Conservation (phyloP, 1,140 invertebrate species). For the Dendroctonus valens region DNA sequence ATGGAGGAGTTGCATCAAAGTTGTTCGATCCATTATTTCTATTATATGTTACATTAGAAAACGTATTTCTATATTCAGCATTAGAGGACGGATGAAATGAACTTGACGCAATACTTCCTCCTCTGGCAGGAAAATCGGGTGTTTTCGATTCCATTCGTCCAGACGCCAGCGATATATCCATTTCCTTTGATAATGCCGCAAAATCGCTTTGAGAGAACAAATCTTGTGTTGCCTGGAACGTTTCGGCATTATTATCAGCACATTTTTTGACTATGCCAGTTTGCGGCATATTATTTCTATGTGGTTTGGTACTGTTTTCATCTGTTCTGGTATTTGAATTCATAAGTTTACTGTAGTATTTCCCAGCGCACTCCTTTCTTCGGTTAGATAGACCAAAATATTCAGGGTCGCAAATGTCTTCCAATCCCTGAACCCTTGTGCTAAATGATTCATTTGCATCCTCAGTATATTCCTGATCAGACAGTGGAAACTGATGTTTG, state of each 20-base stretch:
- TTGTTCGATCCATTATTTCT: too few relatives aligned
- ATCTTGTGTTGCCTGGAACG: neutral
- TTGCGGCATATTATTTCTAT: too few relatives aligned
- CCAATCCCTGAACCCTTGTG: neutral
- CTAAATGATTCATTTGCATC: slow-evolving; percentile 1
- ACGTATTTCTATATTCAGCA: too few relatives aligned
- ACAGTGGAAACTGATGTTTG: slow-evolving; percentile 13
- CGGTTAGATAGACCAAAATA: neutral
- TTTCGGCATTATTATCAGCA: too few relatives aligned
- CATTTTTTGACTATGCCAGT: too few relatives aligned
- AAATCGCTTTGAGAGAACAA: slow-evolving; percentile 3
- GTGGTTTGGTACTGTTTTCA: neutral
- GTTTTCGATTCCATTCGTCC: too few relatives aligned
- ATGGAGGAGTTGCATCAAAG: too few relatives aligned
- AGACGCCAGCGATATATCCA: too few relatives aligned
- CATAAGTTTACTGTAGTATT: slow-evolving; percentile 4
- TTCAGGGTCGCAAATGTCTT: slow-evolving; percentile 9
- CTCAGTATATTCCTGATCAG: slow-evolving; percentile 11
- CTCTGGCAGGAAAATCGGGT: too few relatives aligned
- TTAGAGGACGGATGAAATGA: too few relatives aligned
- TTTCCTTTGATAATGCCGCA: neutral
- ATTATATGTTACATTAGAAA: too few relatives aligned
- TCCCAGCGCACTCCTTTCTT: neutral
- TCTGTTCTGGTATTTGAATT: neutral
- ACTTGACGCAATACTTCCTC: too few relatives aligned